Evolutionary conservation across 64 coral and sea anemone species (phyloP).

Genomic region (Pocillopora verrucosa): DNA sequence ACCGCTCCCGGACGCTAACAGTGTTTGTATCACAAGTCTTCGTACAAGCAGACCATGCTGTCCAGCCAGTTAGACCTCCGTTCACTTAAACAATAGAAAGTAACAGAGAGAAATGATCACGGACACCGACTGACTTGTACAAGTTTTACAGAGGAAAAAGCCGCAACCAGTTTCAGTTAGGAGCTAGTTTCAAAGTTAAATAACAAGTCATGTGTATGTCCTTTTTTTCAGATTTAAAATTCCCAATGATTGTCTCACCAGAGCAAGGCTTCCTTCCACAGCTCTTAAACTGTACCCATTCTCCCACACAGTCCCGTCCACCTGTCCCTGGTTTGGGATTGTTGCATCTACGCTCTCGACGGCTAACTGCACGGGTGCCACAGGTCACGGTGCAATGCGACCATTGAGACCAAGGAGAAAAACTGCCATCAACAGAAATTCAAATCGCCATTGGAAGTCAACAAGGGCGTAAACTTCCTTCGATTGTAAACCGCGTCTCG

Average conservation of each 20-base stretch:
- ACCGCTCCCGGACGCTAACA: constrained; percentile 74
- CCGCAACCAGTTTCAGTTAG: no score
- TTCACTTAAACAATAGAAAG: constrained; percentile 42
- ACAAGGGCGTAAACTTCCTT: background rate
- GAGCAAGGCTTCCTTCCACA: constrained; percentile 64
- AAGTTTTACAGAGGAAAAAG: no score
- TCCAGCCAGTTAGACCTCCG: constrained; percentile 84
- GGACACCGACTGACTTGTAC: no score
- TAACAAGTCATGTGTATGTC: background rate
- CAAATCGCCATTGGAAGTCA: background rate
- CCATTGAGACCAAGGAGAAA: constrained; percentile 58
- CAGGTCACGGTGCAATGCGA: constrained; percentile 59
- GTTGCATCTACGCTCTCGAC: constrained; percentile 57
- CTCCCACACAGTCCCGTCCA: constrained; percentile 51
- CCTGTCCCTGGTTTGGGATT: constrained; percentile 55
- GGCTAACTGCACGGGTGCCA: constrained; percentile 14
- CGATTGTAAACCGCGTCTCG: background rate
- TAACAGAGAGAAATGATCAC: no score
- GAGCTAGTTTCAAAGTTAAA: no score
- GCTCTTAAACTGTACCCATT: background rate
- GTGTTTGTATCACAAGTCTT: constrained; percentile 70
- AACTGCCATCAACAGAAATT: constrained; percentile 59
- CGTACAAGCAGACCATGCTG: constrained; percentile 74
- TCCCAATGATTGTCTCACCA: background rate
- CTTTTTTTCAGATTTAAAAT: no score